Evolutionary conservation across 2,888 invertebrate species (phyloP).

Genomic region (Lasioglossum leucozonium): DNA sequence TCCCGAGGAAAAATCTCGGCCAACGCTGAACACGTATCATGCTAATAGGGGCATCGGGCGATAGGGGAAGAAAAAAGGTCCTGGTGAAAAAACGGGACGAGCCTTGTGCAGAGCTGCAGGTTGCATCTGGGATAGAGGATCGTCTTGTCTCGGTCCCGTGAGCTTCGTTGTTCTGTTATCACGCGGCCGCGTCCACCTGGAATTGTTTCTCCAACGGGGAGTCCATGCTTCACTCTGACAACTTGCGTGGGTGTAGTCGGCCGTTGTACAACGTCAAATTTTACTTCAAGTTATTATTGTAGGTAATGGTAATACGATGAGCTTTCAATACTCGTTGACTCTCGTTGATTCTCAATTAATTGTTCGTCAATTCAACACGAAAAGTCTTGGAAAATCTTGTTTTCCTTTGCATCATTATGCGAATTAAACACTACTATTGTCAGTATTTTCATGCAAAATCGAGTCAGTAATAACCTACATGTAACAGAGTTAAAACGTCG

Average conservation of each 20-base stretch:
- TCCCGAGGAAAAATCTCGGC: constrained; percentile 20
- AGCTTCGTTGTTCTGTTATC: neutral
- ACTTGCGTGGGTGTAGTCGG: neutral
- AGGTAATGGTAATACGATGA: no score
- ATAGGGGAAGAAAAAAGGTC: constrained; percentile 27
- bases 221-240: neutral
- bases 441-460: no score
- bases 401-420: no score
- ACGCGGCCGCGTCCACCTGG: neutral
- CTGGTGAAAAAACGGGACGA: neutral
- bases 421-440: no score
- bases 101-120: neutral
- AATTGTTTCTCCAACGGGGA: neutral
- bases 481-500: no score
- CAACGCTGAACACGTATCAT: constrained; percentile 23
- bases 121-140: neutral
- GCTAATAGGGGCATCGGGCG: constrained; percentile 32
- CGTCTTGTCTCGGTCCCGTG: neutral
- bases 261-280: no score
- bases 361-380: no score
- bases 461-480: no score
- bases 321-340: no score
- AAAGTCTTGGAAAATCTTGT: no score
- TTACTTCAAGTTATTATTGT: no score
- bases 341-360: no score